phyloP scores from a whole-genome alignment of 2,797 vertebrate genomes.

The Cheirogaleus major region DNA sequence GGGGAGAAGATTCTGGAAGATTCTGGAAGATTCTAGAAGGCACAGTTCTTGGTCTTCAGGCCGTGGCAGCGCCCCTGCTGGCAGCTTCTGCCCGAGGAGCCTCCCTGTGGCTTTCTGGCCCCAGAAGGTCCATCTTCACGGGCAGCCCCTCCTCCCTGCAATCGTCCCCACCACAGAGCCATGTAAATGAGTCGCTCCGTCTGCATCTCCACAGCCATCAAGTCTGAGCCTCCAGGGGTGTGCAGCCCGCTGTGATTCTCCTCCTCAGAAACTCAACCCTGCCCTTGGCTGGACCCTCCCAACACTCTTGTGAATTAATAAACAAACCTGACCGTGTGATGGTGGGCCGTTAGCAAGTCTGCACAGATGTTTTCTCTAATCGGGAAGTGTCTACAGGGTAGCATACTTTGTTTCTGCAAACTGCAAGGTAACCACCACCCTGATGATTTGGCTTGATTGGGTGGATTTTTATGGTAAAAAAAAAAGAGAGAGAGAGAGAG shows the following conservation, averaged over 20 bases:
- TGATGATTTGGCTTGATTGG: too few species aligned
- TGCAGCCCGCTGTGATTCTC: rapidly evolving
- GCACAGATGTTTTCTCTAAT: rapidly evolving
- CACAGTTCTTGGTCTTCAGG: rapidly evolving
- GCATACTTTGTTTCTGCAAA: neutral
- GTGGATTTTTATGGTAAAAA: neutral
- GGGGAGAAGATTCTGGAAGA: neutral
- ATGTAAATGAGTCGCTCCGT: too few species aligned
- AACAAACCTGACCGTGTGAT: rapidly evolving
- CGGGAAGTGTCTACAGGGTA: neutral
- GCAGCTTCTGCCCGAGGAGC: neutral
- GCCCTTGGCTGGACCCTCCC: neutral
- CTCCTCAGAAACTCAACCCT: neutral
- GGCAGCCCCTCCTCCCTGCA: rapidly evolving
- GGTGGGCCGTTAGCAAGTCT: rapidly evolving
- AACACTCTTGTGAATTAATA: too few species aligned
- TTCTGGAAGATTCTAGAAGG: neutral
- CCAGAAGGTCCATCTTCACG: neutral
- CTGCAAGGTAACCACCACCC: neutral
- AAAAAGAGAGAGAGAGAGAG: neutral
- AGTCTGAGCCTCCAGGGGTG: too few species aligned
- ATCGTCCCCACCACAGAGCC: rapidly evolving
- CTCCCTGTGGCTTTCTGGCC: rapidly evolving
- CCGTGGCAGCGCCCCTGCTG: rapidly evolving
- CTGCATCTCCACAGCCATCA: rapidly evolving